Conservation (phyloP, 1,140 invertebrate species). For the Drosophila setifemur region DNA sequence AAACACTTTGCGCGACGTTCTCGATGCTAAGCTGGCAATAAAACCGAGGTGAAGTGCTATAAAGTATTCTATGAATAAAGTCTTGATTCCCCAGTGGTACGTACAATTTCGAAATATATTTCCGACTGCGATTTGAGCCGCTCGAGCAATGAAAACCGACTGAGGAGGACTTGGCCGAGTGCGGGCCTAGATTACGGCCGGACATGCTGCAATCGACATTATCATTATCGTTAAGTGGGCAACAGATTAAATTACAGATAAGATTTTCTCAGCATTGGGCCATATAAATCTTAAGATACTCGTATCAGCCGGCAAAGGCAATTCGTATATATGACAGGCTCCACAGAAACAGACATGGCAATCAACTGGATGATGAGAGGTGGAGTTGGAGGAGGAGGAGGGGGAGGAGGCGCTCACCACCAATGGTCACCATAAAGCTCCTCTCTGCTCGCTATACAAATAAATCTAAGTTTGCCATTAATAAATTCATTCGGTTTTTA, state of each 20-base stretch:
- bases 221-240: constrained; percentile 50
- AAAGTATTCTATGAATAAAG: constrained; percentile 6
- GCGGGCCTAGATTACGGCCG: constrained; percentile 11
- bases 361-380: constrained; percentile 7
- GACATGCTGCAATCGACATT: constrained; percentile 50
- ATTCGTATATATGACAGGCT: constrained; percentile 24
- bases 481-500: constrained; percentile 11
- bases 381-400: neutral
- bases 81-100: constrained; percentile 17
- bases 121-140: constrained; percentile 25
- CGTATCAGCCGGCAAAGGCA: constrained; percentile 34
- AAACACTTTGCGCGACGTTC: constrained; percentile 2
- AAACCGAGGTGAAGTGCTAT: constrained; percentile 8
- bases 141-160: constrained; percentile 45
- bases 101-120: constrained; percentile 35
- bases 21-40: neutral
- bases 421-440: neutral
- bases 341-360: constrained; percentile 11
- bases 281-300: constrained; percentile 70
- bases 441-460: neutral
- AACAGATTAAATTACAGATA: constrained; percentile 66
- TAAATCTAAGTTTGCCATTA: constrained; percentile 11
- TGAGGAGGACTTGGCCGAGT: constrained; percentile 52
- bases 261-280: constrained; percentile 50
- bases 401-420: neutral